These are phyloP conservation scores for Salvelinus alpinus DNA, from an alignment of 2,113 vertebrate species.

Conservation along the genomic window DNA sequence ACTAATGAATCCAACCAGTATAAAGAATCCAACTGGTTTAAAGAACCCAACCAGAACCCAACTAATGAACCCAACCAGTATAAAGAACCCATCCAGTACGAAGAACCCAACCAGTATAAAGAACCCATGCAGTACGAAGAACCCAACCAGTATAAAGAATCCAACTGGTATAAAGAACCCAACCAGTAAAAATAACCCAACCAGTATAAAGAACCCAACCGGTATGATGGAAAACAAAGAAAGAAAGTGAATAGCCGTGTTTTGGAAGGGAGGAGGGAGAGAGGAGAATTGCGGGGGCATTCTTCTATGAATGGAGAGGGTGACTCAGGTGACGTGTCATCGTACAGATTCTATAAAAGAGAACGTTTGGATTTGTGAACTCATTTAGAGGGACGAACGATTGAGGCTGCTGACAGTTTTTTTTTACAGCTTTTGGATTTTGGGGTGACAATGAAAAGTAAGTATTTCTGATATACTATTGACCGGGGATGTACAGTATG, in stretches of 20 bases:
- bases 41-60: background rate
- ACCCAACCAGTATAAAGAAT: too few species aligned
- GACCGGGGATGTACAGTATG: background rate
- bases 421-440: background rate
- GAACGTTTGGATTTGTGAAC: background rate
- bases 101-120: too few species aligned
- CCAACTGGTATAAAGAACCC: too few species aligned
- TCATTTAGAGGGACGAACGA: background rate
- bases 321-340: conserved; percentile 16
- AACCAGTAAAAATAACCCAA: background rate
- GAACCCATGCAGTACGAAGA: too few species aligned
- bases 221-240: background rate
- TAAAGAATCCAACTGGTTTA: background rate
- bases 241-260: background rate
- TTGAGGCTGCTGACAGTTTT: background rate
- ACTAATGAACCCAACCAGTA: too few species aligned
- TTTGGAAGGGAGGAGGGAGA: background rate
- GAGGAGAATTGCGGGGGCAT: background rate
- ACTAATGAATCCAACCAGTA: background rate
- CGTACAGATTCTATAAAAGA: background rate
- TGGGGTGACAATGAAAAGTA: background rate
- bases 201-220: background rate
- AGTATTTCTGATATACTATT: background rate
- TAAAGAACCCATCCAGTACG: background rate
- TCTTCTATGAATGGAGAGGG: background rate